A percentile compares a stretch with the other conserved stretches of the same genome.
Conservation (phyloP, 1,140 invertebrate genomes). For the Zelostemma sp. region DNA sequence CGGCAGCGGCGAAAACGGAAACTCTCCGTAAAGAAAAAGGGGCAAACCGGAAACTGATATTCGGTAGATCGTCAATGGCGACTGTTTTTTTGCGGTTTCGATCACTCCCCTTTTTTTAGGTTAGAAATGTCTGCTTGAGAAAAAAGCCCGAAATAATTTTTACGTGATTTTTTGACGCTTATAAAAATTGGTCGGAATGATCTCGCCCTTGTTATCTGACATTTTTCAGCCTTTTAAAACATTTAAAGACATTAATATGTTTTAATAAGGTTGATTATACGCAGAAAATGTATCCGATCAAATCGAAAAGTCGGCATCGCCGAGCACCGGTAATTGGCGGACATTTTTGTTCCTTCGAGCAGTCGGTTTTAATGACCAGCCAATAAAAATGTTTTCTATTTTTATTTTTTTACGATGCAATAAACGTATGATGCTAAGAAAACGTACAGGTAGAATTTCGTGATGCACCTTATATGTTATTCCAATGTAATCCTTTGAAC, state of each 20-base stretch:
- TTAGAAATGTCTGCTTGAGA: not conserved
- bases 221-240: too few species aligned
- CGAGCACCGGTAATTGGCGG: conserved; percentile 44
- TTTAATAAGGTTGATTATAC: too few species aligned
- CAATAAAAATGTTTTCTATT: conserved; percentile 58
- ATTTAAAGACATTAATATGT: too few species aligned
- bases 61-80: not conserved
- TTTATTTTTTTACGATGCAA: conserved; percentile 39
- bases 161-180: conserved; percentile 4
- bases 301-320: not conserved
- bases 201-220: too few species aligned
- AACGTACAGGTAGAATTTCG: too few species aligned
- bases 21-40: not conserved
- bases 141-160: not conserved
- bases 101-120: not conserved
- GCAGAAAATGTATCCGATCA: not conserved
- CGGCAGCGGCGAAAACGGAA: not conserved
- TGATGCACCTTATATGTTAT: too few species aligned
- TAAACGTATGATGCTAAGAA: too few species aligned
- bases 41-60: not conserved
- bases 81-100: not conserved
- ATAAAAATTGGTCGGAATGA: too few species aligned
- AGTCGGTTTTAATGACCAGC: conserved; percentile 56
- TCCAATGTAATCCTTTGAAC: too few species aligned
- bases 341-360: conserved; percentile 46